Base-by-base conservation (phyloP, 2,888 invertebrate species). In the Andrena flavipes region DNA sequence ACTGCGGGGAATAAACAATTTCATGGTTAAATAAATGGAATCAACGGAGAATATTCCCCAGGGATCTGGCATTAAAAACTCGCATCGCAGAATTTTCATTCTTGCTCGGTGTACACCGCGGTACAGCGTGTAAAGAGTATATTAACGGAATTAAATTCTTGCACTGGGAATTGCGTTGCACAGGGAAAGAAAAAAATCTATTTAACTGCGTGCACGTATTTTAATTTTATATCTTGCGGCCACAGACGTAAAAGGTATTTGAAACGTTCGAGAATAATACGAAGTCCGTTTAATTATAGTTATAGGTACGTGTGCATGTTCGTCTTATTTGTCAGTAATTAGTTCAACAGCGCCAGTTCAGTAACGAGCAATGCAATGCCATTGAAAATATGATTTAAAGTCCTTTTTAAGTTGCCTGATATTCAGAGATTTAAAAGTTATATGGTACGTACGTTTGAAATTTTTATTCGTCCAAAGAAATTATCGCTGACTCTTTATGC, bases 101-200 rank as follows among this genome's bases (percentile, higher is more conserved):
- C 26, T 20, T 54, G 13, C 0, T 13, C 51, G 2, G 48, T 8
- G 62, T 49, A n/a, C 33, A 49, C 42, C 13, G 60, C 16, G 59
- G 49, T n/a, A 49, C 23, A 30, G 26, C 59, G 30, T 62, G 26
- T 54, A 72, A 68, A 68, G 72, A 30, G 63, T 68, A 59, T 80
- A 60, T 74, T 69, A 73, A 75, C 63, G 75, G 49, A 71, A 80
- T 82, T 67, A 82, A 80, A 82, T 71, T 80, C 70, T 49, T 67
- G 35, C 16, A n/a, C 20, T 23, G 72, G 62, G 67, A 72, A 67
- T 63, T 62, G 42, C 63, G 80, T 67, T 80, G n/a, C 30, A 29
- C 8, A 8, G 7, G 29, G 29, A 75, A 60, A 76, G 60, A 65
- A 80, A 23, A 76, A 65, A 65, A 80, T 60, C 64, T 60, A 48